These are phyloP conservation scores for Poliocrania exsul DNA, from an alignment of 2,797 vertebrate species.

Conservation along the genomic window DNA sequence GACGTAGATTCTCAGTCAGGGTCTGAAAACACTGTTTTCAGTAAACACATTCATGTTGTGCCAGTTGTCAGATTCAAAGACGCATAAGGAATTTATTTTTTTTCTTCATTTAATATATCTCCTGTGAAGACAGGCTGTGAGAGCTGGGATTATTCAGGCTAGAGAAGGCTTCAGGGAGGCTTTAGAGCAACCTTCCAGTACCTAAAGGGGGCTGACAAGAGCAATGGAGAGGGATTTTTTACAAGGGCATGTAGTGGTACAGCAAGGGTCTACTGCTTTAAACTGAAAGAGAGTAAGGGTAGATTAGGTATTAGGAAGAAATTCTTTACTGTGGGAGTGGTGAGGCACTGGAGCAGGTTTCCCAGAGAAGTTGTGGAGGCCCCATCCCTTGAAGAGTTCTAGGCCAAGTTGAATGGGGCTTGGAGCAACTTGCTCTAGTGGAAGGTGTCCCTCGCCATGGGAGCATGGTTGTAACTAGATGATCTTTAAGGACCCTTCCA, in stretches of 20 bases:
- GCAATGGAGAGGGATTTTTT: neutral
- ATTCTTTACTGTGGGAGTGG: neutral
- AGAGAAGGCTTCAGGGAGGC: neutral
- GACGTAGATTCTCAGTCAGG: neutral
- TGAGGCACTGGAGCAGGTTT: neutral
- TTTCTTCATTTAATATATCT: neutral
- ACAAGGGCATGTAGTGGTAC: neutral
- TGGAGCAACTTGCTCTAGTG: neutral
- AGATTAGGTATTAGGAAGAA: neutral
- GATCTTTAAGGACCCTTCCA: neutral
- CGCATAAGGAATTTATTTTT: neutral
- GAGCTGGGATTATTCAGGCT: neutral
- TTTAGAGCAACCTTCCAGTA: neutral
- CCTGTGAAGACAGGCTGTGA: neutral
- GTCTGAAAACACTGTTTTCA: neutral
- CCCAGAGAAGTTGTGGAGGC: neutral
- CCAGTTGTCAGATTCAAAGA: neutral
- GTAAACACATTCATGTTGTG: neutral
- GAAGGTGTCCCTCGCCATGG: neutral
- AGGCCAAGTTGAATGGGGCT: neutral
- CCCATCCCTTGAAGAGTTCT: fast-evolving
- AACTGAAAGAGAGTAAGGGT: neutral
- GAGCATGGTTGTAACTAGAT: neutral
- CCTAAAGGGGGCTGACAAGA: neutral
- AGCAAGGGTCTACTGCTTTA: neutral